Evolutionary conservation across 1,140 invertebrate species (phyloP).

Genomic region (Leptestheria dahalacensis): DNA sequence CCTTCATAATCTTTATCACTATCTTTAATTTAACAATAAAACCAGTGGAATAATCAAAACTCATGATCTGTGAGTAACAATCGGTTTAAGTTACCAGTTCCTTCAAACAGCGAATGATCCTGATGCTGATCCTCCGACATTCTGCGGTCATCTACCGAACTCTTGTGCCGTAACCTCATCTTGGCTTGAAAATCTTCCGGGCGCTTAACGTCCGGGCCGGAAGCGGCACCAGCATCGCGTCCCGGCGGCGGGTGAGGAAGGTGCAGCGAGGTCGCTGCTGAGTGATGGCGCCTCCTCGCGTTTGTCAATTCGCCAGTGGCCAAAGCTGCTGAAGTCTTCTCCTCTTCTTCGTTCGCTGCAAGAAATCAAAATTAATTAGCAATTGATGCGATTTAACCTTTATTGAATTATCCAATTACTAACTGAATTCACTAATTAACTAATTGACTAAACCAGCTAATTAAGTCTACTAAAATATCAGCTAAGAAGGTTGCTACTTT

Average conservation of each 20-base stretch:
- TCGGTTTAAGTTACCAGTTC: too few species aligned
- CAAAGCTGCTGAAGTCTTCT: background rate
- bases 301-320: background rate
- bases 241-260: background rate
- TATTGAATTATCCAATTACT: too few species aligned
- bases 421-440: too few species aligned
- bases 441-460: too few species aligned
- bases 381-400: too few species aligned
- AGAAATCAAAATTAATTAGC: too few species aligned
- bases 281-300: background rate
- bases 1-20: too few species aligned
- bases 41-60: too few species aligned
- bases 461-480: background rate
- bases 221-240: background rate
- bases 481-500: too few species aligned
- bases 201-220: background rate
- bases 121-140: background rate
- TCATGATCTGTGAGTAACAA: too few species aligned
- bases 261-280: background rate
- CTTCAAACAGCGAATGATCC: background rate
- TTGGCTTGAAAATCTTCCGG: constrained; percentile 5
- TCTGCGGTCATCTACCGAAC: constrained; percentile 10
- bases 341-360: background rate
- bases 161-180: constrained; percentile 10
- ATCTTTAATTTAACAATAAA: too few species aligned